phyloP scores from a whole-genome alignment of 2,113 vertebrate genomes.

The Anseranas semipalmata region DNA sequence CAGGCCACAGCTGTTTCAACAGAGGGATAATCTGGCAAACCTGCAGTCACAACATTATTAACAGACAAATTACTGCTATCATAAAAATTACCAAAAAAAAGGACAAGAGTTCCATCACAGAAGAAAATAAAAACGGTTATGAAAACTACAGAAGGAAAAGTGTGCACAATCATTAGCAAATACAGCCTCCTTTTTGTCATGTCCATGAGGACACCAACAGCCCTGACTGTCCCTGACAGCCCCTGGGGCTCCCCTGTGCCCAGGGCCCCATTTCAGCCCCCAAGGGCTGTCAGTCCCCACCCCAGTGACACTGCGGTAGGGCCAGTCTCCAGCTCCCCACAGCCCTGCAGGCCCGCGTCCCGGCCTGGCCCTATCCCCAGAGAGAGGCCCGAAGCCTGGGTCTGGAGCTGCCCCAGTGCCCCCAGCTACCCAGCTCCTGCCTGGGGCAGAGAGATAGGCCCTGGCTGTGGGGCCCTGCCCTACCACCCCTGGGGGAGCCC shows the following conservation, averaged over 20 bases:
- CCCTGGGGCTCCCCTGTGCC: not conserved
- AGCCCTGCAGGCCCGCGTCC: not conserved
- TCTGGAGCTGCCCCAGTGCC: not conserved
- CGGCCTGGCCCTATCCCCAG: fast-evolving
- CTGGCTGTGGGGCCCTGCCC: not conserved
- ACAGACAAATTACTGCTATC: not conserved
- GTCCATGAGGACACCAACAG: not conserved
- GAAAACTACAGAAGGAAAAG: not conserved
- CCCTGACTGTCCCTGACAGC: not conserved
- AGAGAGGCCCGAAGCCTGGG: not conserved
- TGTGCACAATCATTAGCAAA: not conserved
- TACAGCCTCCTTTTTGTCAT: not conserved
- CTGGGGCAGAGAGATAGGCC: not conserved
- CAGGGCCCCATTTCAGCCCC: not conserved
- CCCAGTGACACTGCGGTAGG: not conserved
- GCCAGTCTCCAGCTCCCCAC: not conserved
- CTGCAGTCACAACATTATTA: conserved; percentile 18
- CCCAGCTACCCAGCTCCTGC: not conserved
- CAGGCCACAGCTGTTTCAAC: conserved; percentile 65
- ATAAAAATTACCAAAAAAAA: not conserved
- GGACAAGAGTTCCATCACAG: not conserved
- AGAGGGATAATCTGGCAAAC: not conserved
- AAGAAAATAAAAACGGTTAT: not conserved
- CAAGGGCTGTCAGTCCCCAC: not conserved
- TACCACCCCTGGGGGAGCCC: too few relatives aligned